Conservation (phyloP, 2,888 invertebrate genomes). For the Heteropelma amictum region DNA sequence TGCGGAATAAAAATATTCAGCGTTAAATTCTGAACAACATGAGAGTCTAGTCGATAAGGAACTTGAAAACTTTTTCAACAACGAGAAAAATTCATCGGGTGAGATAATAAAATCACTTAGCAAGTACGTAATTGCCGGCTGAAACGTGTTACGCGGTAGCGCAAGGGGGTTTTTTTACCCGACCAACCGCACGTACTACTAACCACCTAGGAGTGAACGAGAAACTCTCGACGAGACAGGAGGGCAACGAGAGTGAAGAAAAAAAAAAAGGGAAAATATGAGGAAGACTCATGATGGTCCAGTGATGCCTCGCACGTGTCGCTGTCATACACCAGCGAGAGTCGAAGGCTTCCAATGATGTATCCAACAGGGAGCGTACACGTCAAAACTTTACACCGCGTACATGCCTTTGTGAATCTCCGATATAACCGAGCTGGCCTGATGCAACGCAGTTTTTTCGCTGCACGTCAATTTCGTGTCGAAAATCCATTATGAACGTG, state of each 20-base stretch:
- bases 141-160: conserved; percentile 41
- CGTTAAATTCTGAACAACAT: background rate
- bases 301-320: conserved; percentile 64
- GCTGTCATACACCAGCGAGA: conserved; percentile 60
- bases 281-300: conserved; percentile 25
- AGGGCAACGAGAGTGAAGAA: conserved; percentile 40
- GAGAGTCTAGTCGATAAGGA: background rate
- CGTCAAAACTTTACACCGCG: conserved; percentile 2
- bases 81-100: conserved; percentile 26
- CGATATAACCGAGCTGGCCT: background rate
- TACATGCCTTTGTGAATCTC: background rate
- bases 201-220: conserved; percentile 21
- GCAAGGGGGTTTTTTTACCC: conserved; percentile 22
- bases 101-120: conserved; percentile 53
- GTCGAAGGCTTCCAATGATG: conserved; percentile 28
- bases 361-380: background rate
- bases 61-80: conserved; percentile 16
- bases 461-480: background rate
- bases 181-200: conserved; percentile 27
- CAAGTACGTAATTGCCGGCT: conserved; percentile 46
- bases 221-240: conserved; percentile 37
- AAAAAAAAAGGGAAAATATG: conserved; percentile 36
- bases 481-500: no score
- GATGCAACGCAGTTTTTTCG: background rate
- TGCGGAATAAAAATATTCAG: background rate